Percentiles rank a stretch among this genome's conserved stretches.
Conservation (phyloP, 1,140 invertebrate genomes). For the Trachelipus rathkii region DNA sequence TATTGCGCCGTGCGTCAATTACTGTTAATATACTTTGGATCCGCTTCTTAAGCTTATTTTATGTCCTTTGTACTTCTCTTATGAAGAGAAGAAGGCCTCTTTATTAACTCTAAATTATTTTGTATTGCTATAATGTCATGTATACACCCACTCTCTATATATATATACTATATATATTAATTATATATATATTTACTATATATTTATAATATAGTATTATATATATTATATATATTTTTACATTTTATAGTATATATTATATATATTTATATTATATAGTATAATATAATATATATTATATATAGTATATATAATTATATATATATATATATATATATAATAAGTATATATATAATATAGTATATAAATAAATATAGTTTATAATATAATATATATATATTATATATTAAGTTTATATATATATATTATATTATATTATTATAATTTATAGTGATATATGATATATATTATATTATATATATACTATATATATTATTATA, state of each 20-base stretch:
- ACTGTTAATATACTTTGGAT: no score
- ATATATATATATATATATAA: constrained; percentile 15
- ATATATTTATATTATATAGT: constrained; percentile 2
- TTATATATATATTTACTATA: constrained; percentile 5
- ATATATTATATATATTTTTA: background rate
- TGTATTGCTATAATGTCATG: no score
- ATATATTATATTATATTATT: no score
- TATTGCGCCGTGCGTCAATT: no score
- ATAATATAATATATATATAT: background rate
- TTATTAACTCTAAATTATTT: no score
- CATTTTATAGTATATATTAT: background rate
- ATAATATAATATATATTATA: background rate
- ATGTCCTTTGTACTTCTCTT: no score
- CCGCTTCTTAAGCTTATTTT: no score
- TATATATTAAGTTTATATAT: no score
- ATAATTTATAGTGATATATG: no score
- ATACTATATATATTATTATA: no score
- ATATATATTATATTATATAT: no score
- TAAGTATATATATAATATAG: background rate
- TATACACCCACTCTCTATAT: background rate
- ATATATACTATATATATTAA: background rate
- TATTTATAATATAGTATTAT: constrained; percentile 10
- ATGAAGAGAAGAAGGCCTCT: no score
- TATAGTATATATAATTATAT: constrained; percentile 5
- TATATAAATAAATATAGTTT: background rate